Conservation (phyloP, 1,140 invertebrate genomes). For the Ostrea denselamellosa region DNA sequence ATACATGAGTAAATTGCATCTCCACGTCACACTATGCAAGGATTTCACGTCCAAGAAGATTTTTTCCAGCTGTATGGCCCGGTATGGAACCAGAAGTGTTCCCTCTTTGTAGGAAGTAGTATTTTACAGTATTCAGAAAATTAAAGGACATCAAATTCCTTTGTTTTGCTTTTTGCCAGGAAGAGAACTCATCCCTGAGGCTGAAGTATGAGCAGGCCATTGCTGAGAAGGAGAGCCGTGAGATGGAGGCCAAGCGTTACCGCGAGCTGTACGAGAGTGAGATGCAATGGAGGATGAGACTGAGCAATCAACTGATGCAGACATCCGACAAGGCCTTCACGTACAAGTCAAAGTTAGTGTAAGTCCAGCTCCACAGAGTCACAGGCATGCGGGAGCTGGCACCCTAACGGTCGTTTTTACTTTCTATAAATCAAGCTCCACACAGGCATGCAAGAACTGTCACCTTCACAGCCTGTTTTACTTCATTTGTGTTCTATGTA, state of each 20-base stretch:
- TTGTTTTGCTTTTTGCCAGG: slow-evolving; percentile 60
- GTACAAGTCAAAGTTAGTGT: slow-evolving; percentile 67
- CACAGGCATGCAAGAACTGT: slow-evolving; percentile 26
- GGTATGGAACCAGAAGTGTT: too few relatives aligned
- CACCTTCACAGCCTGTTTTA: too few relatives aligned
- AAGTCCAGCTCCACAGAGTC: slow-evolving; percentile 57
- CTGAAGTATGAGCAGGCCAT: slow-evolving; percentile 68
- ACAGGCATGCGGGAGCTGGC: slow-evolving; percentile 41
- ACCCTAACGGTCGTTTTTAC: too few relatives aligned
- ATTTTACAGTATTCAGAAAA: too few relatives aligned
- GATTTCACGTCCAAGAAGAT: too few relatives aligned
- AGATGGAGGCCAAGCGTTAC: slow-evolving; percentile 69
- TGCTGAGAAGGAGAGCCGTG: slow-evolving; percentile 68
- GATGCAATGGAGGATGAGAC: slow-evolving; percentile 71
- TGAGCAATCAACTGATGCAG: slow-evolving; percentile 68
- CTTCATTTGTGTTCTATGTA: too few relatives aligned
- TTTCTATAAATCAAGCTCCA: slow-evolving; percentile 62
- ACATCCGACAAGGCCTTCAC: slow-evolving; percentile 67
- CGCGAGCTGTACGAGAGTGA: slow-evolving; percentile 74
- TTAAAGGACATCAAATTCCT: too few relatives aligned
- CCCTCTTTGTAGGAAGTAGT: too few relatives aligned
- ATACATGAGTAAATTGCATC: too few relatives aligned
- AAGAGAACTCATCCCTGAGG: slow-evolving; percentile 68
- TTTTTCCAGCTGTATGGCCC: too few relatives aligned
- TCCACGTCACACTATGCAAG: too few relatives aligned